These are phyloP conservation scores for Drosophila leontia DNA, from an alignment of 1,140 invertebrate species.

Conservation along the genomic window DNA sequence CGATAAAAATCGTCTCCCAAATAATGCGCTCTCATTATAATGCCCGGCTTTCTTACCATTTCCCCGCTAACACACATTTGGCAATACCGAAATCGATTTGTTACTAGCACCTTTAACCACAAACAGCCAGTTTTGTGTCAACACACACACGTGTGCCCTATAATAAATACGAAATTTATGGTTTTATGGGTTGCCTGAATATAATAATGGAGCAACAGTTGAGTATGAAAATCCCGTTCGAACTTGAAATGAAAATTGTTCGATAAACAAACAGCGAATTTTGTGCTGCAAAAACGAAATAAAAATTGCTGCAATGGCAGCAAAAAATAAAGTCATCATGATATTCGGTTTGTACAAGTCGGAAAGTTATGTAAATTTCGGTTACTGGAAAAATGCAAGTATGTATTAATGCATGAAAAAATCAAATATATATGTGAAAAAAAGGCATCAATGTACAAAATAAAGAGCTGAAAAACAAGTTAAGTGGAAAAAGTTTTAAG, in stretches of 20 bases:
- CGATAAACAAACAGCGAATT: constrained; percentile 7
- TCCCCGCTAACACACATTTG: constrained; percentile 10
- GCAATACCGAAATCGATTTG: constrained; percentile 30
- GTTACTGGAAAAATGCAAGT: neutral
- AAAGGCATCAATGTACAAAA: too few relatives aligned
- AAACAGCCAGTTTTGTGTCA: neutral
- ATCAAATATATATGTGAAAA: too few relatives aligned
- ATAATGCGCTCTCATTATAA: constrained; percentile 37
- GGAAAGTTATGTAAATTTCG: neutral
- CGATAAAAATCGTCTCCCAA: constrained; percentile 51
- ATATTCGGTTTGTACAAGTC: neutral
- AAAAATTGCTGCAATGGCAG: constrained; percentile 9
- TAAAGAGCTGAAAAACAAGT: too few relatives aligned
- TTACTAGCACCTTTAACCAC: constrained; percentile 35
- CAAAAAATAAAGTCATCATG: constrained; percentile 9
- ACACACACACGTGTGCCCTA: constrained; percentile 22
- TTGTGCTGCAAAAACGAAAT: neutral
- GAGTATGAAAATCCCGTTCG: constrained; percentile 15
- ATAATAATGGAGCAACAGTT: constrained; percentile 31
- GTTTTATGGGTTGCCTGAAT: constrained; percentile 39
- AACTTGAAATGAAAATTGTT: constrained; percentile 29
- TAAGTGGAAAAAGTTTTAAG: neutral
- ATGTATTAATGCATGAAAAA: too few relatives aligned
- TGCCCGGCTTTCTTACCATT: constrained; percentile 3
- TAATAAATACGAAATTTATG: constrained; percentile 55